Evolutionary conservation across 2,113 vertebrate genomes (phyloP).

Genomic region (Hippocampus comes): DNA sequence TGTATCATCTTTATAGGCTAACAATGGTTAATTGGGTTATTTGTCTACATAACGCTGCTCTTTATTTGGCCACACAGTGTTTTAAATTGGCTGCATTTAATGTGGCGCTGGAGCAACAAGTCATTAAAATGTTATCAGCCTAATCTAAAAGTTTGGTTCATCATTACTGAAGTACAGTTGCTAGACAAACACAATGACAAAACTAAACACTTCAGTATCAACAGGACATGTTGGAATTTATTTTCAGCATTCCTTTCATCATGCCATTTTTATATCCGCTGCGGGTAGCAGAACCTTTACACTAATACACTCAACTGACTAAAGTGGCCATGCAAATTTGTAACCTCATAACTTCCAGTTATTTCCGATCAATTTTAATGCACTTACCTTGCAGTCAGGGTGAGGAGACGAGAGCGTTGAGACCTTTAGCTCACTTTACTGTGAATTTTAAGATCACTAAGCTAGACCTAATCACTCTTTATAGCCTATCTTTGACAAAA

Average conservation of each 20-base stretch:
- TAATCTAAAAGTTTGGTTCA: not conserved
- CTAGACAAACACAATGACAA: not conserved
- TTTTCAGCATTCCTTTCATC: not conserved
- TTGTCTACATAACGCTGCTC: not conserved
- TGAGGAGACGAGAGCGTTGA: not conserved
- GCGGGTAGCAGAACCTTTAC: not conserved
- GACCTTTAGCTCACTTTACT: constrained; percentile 23
- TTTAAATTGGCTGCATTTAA: not conserved
- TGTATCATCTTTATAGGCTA: not conserved
- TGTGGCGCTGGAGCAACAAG: not conserved
- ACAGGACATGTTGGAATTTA: not conserved
- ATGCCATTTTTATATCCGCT: not conserved
- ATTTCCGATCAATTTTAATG: constrained; percentile 12
- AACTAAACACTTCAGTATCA: not conserved
- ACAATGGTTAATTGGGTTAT: not conserved
- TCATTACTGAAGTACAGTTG: not conserved
- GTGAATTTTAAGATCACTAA: constrained; percentile 17
- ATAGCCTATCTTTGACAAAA: constrained; percentile 47
- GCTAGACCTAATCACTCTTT: constrained; percentile 33
- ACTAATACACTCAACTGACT: not conserved
- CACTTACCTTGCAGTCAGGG: constrained; percentile 50
- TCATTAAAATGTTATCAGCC: not conserved
- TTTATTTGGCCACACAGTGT: not conserved
- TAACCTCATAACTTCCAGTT: not conserved
- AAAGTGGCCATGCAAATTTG: not conserved